These are phyloP conservation scores for Scelioninae gen. 1 DNA, from an alignment of 2,888 invertebrate genomes.

Conservation along the genomic window DNA sequence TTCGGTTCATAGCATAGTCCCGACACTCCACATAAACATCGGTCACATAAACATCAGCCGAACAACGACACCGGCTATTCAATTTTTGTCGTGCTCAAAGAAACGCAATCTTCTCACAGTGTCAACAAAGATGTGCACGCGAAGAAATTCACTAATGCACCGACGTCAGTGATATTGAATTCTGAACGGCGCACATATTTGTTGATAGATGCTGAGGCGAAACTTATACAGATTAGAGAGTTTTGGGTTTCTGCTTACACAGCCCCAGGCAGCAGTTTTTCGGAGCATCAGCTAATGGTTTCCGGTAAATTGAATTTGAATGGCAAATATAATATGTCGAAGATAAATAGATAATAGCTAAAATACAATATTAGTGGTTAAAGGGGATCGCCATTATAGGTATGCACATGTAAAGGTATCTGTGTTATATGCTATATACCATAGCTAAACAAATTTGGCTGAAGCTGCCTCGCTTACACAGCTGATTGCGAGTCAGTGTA, in stretches of 20 bases:
- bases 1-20: slow-evolving; percentile 42
- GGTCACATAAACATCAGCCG: neutral
- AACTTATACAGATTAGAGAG: slow-evolving; percentile 8
- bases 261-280: neutral
- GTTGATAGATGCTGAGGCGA: neutral
- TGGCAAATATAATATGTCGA: slow-evolving; percentile 17
- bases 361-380: slow-evolving; percentile 19
- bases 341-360: slow-evolving; percentile 40
- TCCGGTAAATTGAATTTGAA: slow-evolving; percentile 22
- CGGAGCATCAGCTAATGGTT: slow-evolving; percentile 1
- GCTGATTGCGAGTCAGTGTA: slow-evolving; percentile 38
- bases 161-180: slow-evolving; percentile 19
- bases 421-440: neutral
- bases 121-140: neutral
- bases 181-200: slow-evolving; percentile 3
- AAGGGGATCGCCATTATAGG: slow-evolving; percentile 13
- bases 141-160: neutral
- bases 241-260: slow-evolving; percentile 16
- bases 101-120: no score
- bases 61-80: no score
- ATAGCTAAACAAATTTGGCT: slow-evolving; percentile 48
- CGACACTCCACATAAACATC: slow-evolving; percentile 39
- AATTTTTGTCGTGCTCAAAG: no score
- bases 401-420: neutral
- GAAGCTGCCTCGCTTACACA: slow-evolving; percentile 31